Percentiles rank a stretch among this genome's conserved stretches.
These are phyloP conservation scores for Cnemophilus loriae DNA, from an alignment of 2,113 vertebrate species.

Conservation along the genomic window DNA sequence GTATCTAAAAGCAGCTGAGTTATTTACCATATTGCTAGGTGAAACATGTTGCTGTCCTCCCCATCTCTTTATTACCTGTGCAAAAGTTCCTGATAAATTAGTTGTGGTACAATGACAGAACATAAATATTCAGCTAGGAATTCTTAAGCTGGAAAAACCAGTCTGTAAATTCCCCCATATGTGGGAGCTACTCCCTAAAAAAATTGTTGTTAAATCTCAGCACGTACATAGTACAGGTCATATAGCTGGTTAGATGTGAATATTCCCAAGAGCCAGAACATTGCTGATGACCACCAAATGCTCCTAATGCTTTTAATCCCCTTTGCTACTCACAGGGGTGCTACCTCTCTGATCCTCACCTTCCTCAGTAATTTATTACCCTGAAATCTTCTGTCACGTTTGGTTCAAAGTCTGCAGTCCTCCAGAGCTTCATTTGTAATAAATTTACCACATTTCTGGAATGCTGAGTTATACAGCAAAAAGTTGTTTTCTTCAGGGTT, in stretches of 20 bases:
- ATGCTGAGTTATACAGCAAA: background rate
- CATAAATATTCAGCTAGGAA: background rate
- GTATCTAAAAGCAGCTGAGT: background rate
- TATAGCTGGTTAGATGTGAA: background rate
- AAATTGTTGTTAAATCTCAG: background rate
- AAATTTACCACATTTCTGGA: background rate
- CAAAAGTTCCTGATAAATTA: background rate
- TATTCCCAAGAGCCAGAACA: background rate
- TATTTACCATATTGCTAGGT: background rate
- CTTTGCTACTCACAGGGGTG: background rate
- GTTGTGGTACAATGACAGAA: background rate
- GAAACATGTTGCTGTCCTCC: background rate
- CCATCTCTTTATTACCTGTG: background rate
- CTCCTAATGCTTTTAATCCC: background rate
- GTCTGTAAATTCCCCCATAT: background rate
- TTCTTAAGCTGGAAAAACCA: background rate
- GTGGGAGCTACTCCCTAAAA: background rate
- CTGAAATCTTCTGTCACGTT: background rate
- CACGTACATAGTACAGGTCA: background rate
- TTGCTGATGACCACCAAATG: background rate
- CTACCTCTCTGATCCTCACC: background rate
- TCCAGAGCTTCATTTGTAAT: background rate
- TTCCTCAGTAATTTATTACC: background rate
- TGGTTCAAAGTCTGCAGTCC: background rate
- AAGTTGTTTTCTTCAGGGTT: background rate